Base-by-base conservation (phyloP, 30 jellyfish, hydroid and myxozoan species). In the Aurelia sp. region DNA sequence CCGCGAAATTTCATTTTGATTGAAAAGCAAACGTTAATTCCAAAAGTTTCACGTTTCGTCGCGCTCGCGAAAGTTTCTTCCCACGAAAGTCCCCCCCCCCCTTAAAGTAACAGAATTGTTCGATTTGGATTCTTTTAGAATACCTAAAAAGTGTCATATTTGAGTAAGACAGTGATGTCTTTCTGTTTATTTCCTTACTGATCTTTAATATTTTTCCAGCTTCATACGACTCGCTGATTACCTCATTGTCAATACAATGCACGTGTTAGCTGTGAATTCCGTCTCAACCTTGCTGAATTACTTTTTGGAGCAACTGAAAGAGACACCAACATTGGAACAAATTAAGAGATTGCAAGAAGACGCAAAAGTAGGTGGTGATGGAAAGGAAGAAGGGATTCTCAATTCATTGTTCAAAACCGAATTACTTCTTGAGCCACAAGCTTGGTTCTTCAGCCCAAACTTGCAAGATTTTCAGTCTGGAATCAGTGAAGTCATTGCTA, bases 201-300 rank as follows among this genome's bases (percentile, higher is more conserved):
- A 44, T 35, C 30, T 21, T 59, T 6, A 2, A 18, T 13, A 18
- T 13, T 59, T 59, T 59, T 59, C 23, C 68, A 92, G 98, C 92
- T 93, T 93, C 83, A 93, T 93, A 37, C 93, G 96, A 11, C 97
- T 93, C 4, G 97, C 97, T 74, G 98, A 93, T 66, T 93, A 94
- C 77, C 86, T 94, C 18, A 94, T 94, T 64, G 99, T 88, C 44
- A 94, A 94, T 79, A 89, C 99, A 33, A 85, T 88, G 96, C 99
- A 94, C 57, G 87, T 79, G 66, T 59, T 94, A 70, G 97, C 94
- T 20, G 91, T 83, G 71, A 94, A 94, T 57, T 94, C 99, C 19
- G 96, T 94, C 41, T 52, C 91, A 35, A 85, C 90, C 21, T 79
- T 94, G 85, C 91, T 89, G 52, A 82, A 84, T 59, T 94, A 88